Conservation (phyloP, 1,140 invertebrate species). For the Drosophila sucinea region DNA sequence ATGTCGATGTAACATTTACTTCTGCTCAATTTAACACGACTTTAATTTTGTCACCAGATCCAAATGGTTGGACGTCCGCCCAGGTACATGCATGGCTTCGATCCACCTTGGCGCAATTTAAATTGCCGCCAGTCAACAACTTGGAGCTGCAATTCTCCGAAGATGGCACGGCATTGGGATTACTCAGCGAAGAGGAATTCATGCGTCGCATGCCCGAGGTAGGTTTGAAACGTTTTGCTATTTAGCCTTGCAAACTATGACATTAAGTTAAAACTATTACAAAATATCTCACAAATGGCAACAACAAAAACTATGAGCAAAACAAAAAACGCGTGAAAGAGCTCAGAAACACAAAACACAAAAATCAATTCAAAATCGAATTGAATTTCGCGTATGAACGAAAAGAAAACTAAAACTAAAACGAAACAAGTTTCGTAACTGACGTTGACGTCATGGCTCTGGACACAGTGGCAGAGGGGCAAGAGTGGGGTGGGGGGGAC, state of each 20-base stretch:
- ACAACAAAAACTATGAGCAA: slow-evolving; percentile 33
- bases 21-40: neutral
- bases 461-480: neutral
- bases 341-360: slow-evolving; percentile 17
- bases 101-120: slow-evolving; percentile 91
- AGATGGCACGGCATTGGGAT: slow-evolving; percentile 89
- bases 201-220: slow-evolving; percentile 91
- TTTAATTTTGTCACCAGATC: slow-evolving; percentile 86
- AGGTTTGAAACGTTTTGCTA: slow-evolving; percentile 60
- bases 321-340: slow-evolving; percentile 20
- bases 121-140: slow-evolving; percentile 88
- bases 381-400: slow-evolving; percentile 72
- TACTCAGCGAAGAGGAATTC: slow-evolving; percentile 93
- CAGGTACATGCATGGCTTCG: slow-evolving; percentile 94
- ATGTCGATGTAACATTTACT: too few species aligned
- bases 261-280: slow-evolving; percentile 61
- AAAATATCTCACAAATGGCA: slow-evolving; percentile 68
- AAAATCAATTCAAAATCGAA: slow-evolving; percentile 68
- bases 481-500: neutral
- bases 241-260: slow-evolving; percentile 33
- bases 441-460: slow-evolving; percentile 76
- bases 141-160: slow-evolving; percentile 87
- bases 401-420: slow-evolving; percentile 59
- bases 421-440: slow-evolving; percentile 82
- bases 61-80: slow-evolving; percentile 90